Conservation (phyloP, 2,113 vertebrate genomes). For the Ovibos moschatus region DNA sequence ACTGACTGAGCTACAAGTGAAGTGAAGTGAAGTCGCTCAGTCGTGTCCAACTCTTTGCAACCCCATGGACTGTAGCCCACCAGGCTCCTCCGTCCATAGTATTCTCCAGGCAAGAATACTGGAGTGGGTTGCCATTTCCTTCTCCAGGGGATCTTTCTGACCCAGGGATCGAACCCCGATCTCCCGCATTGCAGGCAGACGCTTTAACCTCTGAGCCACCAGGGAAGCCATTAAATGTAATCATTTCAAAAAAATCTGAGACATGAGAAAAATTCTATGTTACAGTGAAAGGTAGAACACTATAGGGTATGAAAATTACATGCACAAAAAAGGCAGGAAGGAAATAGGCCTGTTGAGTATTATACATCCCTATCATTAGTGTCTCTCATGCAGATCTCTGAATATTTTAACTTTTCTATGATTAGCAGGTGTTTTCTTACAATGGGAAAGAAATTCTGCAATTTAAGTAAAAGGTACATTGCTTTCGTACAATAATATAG, state of each 20-base stretch:
- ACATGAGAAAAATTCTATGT: neutral
- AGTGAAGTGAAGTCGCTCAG: no score
- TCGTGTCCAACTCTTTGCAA: no score
- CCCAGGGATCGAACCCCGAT: neutral
- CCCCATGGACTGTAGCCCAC: no score
- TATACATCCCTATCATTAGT: neutral
- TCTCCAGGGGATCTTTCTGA: no score
- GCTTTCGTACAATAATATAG: neutral
- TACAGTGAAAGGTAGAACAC: neutral
- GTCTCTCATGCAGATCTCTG: neutral
- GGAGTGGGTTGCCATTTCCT: no score
- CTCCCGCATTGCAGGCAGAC: neutral
- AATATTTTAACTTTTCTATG: constrained; percentile 25
- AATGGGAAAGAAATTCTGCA: constrained; percentile 11
- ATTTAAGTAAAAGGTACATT: neutral
- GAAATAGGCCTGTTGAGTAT: neutral
- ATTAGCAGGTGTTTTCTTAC: neutral
- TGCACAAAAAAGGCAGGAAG: neutral
- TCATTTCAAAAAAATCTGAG: neutral
- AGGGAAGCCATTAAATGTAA: neutral
- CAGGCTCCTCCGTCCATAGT: no score
- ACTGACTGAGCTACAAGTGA: neutral
- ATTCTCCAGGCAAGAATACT: no score
- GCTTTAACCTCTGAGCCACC: neutral
- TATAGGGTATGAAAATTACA: neutral